Percentiles rank a stretch among this genome's conserved stretches.
Evolutionary conservation across 2,797 vertebrate genomes (phyloP).

Genomic region (Hoplostethus mediterraneus): DNA sequence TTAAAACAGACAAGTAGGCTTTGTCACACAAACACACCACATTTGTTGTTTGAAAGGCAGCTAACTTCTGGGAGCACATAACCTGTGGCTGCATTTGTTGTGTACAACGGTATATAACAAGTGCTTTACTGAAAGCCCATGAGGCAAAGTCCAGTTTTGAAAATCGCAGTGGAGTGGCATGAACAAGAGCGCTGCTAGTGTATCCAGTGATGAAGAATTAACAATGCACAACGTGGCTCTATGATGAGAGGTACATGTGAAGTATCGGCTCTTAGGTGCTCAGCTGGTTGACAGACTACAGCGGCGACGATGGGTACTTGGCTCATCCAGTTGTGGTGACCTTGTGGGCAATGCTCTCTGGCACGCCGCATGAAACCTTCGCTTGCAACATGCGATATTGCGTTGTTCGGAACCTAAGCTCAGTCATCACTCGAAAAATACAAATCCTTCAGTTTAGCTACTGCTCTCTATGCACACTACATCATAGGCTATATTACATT

Average conservation of each 20-base stretch:
- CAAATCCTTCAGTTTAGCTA: not conserved
- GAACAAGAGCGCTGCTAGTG: constrained; percentile 47
- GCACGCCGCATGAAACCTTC: not conserved
- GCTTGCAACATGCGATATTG: constrained; percentile 5
- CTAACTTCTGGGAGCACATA: constrained; percentile 31
- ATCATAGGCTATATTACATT: not conserved
- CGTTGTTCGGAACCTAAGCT: not conserved
- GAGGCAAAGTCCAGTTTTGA: constrained; percentile 4
- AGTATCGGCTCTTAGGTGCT: not conserved
- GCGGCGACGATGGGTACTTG: constrained; percentile 7
- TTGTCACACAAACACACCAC: constrained; percentile 37
- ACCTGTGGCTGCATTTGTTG: not conserved
- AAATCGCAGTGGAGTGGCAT: not conserved
- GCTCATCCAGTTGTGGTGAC: constrained; percentile 14
- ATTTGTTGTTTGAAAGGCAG: constrained; percentile 38
- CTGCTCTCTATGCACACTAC: not conserved
- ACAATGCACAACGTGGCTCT: constrained; percentile 21
- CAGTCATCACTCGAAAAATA: not conserved
- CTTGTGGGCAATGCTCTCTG: not conserved
- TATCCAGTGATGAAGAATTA: constrained; percentile 56
- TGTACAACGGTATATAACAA: not conserved
- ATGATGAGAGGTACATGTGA: constrained; percentile 4
- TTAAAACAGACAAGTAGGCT: constrained; percentile 21
- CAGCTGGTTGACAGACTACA: not conserved
- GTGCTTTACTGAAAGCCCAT: constrained; percentile 21